phyloP scores from a whole-genome alignment of 2,888 invertebrate genomes.

The Sipunculus nudus region DNA sequence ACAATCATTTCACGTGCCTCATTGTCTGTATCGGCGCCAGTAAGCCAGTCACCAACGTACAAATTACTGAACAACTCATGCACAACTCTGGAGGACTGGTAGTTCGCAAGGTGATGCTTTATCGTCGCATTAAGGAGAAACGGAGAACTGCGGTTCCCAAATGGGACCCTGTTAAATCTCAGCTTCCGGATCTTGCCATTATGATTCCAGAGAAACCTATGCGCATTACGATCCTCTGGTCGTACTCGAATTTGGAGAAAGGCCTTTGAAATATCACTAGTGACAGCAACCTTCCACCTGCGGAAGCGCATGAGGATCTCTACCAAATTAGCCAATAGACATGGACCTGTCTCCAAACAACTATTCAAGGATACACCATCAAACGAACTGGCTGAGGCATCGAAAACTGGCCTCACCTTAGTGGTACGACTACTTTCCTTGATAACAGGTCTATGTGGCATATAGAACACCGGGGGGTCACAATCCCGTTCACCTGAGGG shows the following conservation, averaged over 20 bases:
- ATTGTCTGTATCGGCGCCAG: slow-evolving; percentile 21
- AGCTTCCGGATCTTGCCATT: background rate
- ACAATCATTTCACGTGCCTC: slow-evolving; percentile 15
- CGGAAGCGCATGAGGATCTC: background rate
- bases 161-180: background rate
- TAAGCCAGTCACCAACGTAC: slow-evolving; percentile 41
- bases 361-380: too few species aligned
- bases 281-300: background rate
- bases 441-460: too few species aligned
- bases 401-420: too few species aligned
- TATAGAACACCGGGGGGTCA: too few species aligned
- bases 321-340: too few species aligned
- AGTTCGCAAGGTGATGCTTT: slow-evolving; percentile 12
- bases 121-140: slow-evolving; percentile 25
- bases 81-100: slow-evolving; percentile 8
- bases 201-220: background rate
- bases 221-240: background rate
- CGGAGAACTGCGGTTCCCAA: background rate
- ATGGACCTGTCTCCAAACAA: too few species aligned
- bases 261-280: background rate
- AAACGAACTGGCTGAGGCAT: too few species aligned
- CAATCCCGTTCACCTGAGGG: too few species aligned
- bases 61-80: slow-evolving; percentile 24
- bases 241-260: background rate
- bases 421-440: too few species aligned